Percentiles rank a stretch among this genome's conserved stretches.
These are phyloP conservation scores for Papilio helenus DNA, from an alignment of 1,140 invertebrate species.

Conservation along the genomic window DNA sequence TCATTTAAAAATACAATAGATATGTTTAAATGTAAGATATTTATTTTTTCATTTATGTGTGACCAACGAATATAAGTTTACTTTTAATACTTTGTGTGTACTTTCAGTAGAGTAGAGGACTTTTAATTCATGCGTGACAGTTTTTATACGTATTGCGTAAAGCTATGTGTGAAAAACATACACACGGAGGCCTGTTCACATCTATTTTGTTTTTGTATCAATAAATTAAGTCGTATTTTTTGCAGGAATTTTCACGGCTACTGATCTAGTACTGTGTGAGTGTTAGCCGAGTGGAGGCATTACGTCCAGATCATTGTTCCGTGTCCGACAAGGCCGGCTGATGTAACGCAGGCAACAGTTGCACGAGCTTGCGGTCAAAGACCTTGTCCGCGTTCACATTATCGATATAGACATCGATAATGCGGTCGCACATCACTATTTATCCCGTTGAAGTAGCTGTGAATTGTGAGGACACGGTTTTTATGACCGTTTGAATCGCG, in stretches of 20 bases:
- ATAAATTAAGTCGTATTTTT: background rate
- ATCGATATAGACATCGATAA: constrained; percentile 56
- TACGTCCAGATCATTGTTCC: constrained; percentile 71
- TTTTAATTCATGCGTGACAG: too few relatives aligned
- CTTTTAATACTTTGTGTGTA: too few relatives aligned
- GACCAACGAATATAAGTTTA: too few relatives aligned
- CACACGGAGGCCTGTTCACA: background rate
- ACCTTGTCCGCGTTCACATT: constrained; percentile 66
- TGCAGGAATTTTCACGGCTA: constrained; percentile 37
- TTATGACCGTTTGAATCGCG: background rate
- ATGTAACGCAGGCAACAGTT: constrained; percentile 70
- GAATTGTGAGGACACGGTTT: background rate
- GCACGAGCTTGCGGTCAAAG: constrained; percentile 73
- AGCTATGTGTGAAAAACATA: background rate
- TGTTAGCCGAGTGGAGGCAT: constrained; percentile 40
- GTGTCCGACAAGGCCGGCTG: constrained; percentile 76
- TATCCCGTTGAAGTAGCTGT: constrained; percentile 41
- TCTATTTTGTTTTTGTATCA: background rate
- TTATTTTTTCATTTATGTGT: background rate
- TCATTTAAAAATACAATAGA: background rate
- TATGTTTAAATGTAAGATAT: background rate
- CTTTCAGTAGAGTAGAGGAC: too few relatives aligned
- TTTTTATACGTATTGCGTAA: too few relatives aligned
- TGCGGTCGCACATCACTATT: constrained; percentile 58
- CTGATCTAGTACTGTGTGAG: constrained; percentile 14